Base-by-base conservation (phyloP, 2,888 invertebrate species). In the Spicauda simplicius region DNA sequence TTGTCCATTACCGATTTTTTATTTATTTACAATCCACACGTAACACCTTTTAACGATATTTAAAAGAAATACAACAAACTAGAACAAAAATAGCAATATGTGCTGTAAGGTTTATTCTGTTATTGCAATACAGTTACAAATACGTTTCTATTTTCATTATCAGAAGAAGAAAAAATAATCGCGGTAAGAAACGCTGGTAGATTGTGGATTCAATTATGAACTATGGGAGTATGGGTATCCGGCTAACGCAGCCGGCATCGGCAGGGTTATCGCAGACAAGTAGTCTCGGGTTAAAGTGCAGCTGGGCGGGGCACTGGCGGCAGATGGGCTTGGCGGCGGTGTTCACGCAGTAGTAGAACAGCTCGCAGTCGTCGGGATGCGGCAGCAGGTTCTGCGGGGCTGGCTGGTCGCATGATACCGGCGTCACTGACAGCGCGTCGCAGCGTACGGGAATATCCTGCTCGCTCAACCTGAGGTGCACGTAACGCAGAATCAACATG, bases 331-430 rank as follows among this genome's bases (percentile, higher is more conserved):
- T 63, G 1, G 14, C 61, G 37, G 33, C 41, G 12, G 58, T 45
- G 14, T 41, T 33, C 52, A 77, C 69, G 72, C 84, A 84, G 72
- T 80, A 78, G 70, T 78, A 82, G 74, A 83, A 85, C 52, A 83
- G 74, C 55, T 71, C 58, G 72, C 83, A 83, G 76, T 84, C 80
- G 65, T 73, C 73, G 0, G 82, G 80, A n/a, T 45, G 45, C n/a
- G 45, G 45, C n/a, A 45, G 45, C n/a, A 45, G 45, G 45, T 11
- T 45, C 11, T 45, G 45, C n/a, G 45, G 45, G 5, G 45, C 45
- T 2, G 45, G 45, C 45, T n/a, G 45, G 11, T 8, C n/a, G n/a
- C 45, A 45, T 5, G 45, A 45, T 12, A 45, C 45, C 45, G 14
- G n/a, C n/a, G 45, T 45, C n/a, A 45, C 45, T 12, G 45, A 45